Conservation (phyloP, 2,888 invertebrate genomes). For the Stenotaenia linearis region DNA sequence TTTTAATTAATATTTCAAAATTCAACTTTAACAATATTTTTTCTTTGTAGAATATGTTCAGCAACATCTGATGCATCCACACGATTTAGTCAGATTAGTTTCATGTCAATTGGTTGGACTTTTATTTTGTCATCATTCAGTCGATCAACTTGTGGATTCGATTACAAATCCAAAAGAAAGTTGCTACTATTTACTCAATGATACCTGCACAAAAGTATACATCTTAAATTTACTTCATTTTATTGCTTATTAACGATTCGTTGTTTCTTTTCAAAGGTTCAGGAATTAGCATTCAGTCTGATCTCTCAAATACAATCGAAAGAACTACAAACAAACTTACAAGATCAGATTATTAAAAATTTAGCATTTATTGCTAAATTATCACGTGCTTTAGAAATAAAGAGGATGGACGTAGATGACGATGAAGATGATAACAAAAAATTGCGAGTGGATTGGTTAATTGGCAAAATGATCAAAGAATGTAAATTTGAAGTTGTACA, state of each 20-base stretch:
- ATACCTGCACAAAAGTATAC: not conserved
- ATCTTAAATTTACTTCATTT: not conserved
- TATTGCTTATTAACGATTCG: not conserved
- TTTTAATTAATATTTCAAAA: not conserved
- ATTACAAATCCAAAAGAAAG: not conserved
- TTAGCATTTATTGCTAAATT: conserved; percentile 65
- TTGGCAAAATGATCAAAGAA: conserved; percentile 66
- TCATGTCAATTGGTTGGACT: conserved; percentile 70
- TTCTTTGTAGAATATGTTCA: conserved; percentile 60
- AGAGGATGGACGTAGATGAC: conserved; percentile 10
- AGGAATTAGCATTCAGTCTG: conserved; percentile 40
- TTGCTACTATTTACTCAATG: not conserved
- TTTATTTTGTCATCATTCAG: conserved; percentile 60
- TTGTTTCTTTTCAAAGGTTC: not conserved
- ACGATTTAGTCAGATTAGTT: conserved; percentile 76
- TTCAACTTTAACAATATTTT: not conserved
- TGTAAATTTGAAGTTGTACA: conserved; percentile 73
- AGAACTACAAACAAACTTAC: conserved; percentile 62
- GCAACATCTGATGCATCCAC: conserved; percentile 68
- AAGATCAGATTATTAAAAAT: conserved; percentile 67
- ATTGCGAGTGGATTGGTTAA: conserved; percentile 56
- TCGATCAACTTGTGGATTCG: conserved; percentile 30
- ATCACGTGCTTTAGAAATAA: not conserved
- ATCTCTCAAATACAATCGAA: conserved; percentile 42
- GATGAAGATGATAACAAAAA: not conserved